Conservation (phyloP, 1,140 invertebrate species). For the Cryptotermes secundus region DNA sequence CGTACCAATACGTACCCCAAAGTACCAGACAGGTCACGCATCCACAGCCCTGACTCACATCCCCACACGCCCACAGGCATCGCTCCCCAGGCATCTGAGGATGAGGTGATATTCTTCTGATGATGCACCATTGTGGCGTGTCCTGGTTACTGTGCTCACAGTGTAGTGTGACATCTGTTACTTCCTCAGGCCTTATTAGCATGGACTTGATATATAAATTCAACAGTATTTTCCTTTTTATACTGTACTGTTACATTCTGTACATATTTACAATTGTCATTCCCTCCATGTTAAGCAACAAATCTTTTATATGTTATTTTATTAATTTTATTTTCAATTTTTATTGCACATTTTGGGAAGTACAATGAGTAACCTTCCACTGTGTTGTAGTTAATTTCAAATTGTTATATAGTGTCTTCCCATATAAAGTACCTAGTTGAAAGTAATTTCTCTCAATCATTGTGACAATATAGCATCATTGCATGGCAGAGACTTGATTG, state of each 20-base stretch:
- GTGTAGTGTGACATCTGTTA: not conserved
- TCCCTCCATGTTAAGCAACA: not conserved
- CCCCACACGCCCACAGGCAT: slow-evolving; percentile 9
- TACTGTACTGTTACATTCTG: slow-evolving; percentile 18
- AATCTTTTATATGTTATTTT: slow-evolving; percentile 1
- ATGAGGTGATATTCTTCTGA: slow-evolving; percentile 35
- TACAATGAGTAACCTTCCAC: slow-evolving; percentile 10
- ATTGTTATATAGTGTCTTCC: slow-evolving; percentile 28
- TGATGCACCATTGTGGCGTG: not conserved
- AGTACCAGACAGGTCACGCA: slow-evolving; percentile 37
- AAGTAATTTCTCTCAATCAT: slow-evolving; percentile 26
- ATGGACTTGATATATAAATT: not conserved
- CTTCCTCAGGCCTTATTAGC: slow-evolving; percentile 25
- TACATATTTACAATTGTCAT: not conserved
- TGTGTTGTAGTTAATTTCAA: slow-evolving; percentile 22
- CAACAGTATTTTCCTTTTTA: not conserved
- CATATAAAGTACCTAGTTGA: slow-evolving; percentile 1
- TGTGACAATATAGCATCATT: slow-evolving; percentile 32
- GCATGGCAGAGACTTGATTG: not conserved
- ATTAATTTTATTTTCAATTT: not conserved
- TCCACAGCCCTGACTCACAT: slow-evolving; percentile 10
- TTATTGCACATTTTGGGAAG: not conserved
- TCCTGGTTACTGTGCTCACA: not conserved
- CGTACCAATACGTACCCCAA: slow-evolving; percentile 41
- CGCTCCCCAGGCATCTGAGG: slow-evolving; percentile 26